Percentiles rank a stretch among this genome's conserved stretches.
Evolutionary conservation across 1,140 invertebrate genomes (phyloP).

Genomic region (Hydropsyche tenuis): DNA sequence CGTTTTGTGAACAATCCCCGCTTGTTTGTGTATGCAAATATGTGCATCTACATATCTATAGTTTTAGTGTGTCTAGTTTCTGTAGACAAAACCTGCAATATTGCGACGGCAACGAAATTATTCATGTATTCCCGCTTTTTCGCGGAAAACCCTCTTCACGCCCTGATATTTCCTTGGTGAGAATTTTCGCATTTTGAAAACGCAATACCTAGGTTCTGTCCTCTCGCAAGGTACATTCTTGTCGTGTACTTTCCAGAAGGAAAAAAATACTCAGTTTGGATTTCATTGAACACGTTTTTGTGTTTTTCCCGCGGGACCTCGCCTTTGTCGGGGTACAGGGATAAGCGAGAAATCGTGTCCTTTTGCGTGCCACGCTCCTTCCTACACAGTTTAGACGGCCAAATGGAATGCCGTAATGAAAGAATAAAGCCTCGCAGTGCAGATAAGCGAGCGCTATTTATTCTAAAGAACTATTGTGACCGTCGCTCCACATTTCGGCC

Average conservation of each 20-base stretch:
- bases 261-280: background rate
- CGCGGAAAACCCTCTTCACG: background rate
- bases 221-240: too few species aligned
- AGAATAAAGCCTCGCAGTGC: background rate
- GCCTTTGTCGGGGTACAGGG: background rate
- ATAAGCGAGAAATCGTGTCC: constrained; percentile 23
- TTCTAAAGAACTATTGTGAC: background rate
- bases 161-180: background rate
- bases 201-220: too few species aligned
- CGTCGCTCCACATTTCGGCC: background rate
- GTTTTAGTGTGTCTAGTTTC: background rate
- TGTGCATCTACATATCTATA: background rate
- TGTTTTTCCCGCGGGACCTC: constrained; percentile 6
- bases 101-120: background rate
- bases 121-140: constrained; percentile 16
- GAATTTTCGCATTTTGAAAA: background rate
- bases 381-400: background rate
- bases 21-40: background rate
- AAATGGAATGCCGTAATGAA: constrained; percentile 12
- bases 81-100: constrained; percentile 1
- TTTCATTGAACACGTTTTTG: constrained; percentile 26
- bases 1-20: background rate
- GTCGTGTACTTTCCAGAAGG: too few species aligned
- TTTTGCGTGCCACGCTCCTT: constrained; percentile 14
- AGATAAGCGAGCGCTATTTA: constrained; percentile 12